These are phyloP conservation scores for Epinotia bilunana DNA, from an alignment of 2,888 invertebrate species.

Conservation along the genomic window DNA sequence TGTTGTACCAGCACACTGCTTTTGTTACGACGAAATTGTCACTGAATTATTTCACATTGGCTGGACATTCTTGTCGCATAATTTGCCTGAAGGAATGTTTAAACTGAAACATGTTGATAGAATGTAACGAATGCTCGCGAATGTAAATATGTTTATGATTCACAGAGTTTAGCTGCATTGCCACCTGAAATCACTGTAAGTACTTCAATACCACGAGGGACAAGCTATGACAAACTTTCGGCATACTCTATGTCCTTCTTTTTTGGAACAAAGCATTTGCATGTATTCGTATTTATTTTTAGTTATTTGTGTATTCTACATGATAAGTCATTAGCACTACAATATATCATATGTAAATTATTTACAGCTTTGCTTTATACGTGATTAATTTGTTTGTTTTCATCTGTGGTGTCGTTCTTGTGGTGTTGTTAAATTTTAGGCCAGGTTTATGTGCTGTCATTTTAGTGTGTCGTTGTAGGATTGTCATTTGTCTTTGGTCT, in stretches of 20 bases:
- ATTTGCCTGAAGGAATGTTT: slow-evolving; percentile 47
- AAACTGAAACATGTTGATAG: slow-evolving; percentile 25
- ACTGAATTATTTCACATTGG: slow-evolving; percentile 40
- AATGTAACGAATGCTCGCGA: slow-evolving; percentile 56
- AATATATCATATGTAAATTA: background rate
- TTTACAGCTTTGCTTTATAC: slow-evolving; percentile 9
- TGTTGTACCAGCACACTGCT: slow-evolving; percentile 55
- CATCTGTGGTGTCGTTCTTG: slow-evolving; percentile 6
- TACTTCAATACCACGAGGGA: slow-evolving; percentile 64
- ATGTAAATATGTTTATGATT: slow-evolving; percentile 84
- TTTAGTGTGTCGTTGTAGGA: slow-evolving; percentile 12
- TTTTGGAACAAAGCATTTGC: background rate
- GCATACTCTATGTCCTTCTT: slow-evolving; percentile 29
- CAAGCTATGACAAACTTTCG: slow-evolving; percentile 12
- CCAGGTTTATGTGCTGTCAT: slow-evolving; percentile 10
- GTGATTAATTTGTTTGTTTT: background rate
- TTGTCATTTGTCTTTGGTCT: slow-evolving; percentile 14
- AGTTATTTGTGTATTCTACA: background rate
- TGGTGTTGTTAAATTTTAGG: slow-evolving; percentile 3
- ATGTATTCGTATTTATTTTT: slow-evolving; percentile 1
- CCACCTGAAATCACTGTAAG: slow-evolving; percentile 92
- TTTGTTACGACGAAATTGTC: slow-evolving; percentile 42
- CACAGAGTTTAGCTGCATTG: slow-evolving; percentile 92
- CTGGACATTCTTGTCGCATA: slow-evolving; percentile 24
- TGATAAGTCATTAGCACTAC: background rate